Conservation (phyloP, 1,140 invertebrate genomes). For the Apis dorsata region DNA sequence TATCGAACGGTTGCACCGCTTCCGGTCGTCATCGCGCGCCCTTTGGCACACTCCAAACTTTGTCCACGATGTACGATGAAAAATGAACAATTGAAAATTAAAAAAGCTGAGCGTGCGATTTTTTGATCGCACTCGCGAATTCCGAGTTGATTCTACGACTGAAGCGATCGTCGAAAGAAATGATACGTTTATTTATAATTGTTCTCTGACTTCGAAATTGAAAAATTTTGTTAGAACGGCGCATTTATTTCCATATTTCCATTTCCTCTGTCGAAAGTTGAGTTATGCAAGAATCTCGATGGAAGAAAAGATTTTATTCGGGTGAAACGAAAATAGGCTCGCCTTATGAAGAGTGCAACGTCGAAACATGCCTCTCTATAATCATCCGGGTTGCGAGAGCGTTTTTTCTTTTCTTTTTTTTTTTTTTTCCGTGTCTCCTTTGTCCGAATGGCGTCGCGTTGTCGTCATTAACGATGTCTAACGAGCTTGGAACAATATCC, state of each 20-base stretch:
- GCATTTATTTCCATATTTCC: too few relatives aligned
- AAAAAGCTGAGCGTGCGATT: too few relatives aligned
- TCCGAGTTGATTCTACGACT: too few relatives aligned
- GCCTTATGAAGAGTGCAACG: background rate
- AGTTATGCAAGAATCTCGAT: background rate
- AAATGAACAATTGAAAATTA: too few relatives aligned
- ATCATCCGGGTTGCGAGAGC: slow-evolving; percentile 18
- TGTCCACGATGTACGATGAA: too few relatives aligned
- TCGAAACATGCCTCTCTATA: slow-evolving; percentile 5
- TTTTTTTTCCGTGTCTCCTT: slow-evolving; percentile 8
- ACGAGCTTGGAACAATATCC: slow-evolving; percentile 54
- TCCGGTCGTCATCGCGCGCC: slow-evolving; percentile 29
- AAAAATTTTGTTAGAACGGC: too few relatives aligned
- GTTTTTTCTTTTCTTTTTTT: slow-evolving; percentile 24
- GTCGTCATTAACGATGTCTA: slow-evolving; percentile 56
- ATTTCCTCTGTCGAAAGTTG: too few relatives aligned
- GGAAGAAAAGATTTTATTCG: background rate
- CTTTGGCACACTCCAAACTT: background rate
- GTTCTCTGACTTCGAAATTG: too few relatives aligned
- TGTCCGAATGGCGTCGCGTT: slow-evolving; percentile 20
- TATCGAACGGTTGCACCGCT: slow-evolving; percentile 44
- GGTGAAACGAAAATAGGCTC: background rate
- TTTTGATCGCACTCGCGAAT: too few relatives aligned
- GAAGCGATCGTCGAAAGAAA: too few relatives aligned
- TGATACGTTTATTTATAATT: too few relatives aligned